Percentiles rank a stretch among this genome's conserved stretches.
Conservation (phyloP, 2,797 vertebrate genomes). For the Ptychobarbus kaznakovi region DNA sequence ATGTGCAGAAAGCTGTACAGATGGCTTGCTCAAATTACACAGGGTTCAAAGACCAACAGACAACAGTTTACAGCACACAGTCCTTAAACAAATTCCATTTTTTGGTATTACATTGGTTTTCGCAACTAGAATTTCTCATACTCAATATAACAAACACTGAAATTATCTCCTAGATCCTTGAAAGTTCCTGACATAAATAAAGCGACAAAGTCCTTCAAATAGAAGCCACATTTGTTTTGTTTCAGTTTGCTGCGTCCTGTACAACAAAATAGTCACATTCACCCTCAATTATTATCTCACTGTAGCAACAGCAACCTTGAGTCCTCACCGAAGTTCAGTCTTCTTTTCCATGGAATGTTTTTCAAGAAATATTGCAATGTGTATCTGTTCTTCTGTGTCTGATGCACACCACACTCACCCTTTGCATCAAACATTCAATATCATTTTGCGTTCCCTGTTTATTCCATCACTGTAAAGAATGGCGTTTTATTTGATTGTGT, state of each 20-base stretch:
- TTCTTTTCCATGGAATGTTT: constrained; percentile 75
- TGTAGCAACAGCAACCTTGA: constrained; percentile 50
- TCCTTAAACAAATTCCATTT: constrained; percentile 41
- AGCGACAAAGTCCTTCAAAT: constrained; percentile 57
- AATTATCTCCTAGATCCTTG: constrained; percentile 13
- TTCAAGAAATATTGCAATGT: constrained; percentile 71
- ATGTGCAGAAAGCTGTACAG: constrained; percentile 79
- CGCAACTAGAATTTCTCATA: constrained; percentile 19
- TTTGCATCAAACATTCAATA: constrained; percentile 25
- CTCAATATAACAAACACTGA: constrained; percentile 22
- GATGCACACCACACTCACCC: constrained; percentile 17
- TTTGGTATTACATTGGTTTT: constrained; percentile 58
- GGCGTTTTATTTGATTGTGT: constrained; percentile 50
- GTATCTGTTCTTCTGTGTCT: constrained; percentile 74
- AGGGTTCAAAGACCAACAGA: constrained; percentile 69
- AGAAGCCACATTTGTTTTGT: constrained; percentile 63
- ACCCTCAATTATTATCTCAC: constrained; percentile 46
- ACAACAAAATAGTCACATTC: constrained; percentile 67
- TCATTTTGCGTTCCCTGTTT: constrained; percentile 43
- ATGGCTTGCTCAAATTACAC: constrained; percentile 80
- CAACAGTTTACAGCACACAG: constrained; percentile 50
- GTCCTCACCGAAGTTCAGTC: constrained; percentile 53
- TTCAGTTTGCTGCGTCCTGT: constrained; percentile 72
- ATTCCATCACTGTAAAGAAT: constrained; percentile 71
- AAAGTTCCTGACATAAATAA: constrained; percentile 53